phyloP scores from a whole-genome alignment of 2,113 vertebrate species.

The Plotosus lineatus region DNA sequence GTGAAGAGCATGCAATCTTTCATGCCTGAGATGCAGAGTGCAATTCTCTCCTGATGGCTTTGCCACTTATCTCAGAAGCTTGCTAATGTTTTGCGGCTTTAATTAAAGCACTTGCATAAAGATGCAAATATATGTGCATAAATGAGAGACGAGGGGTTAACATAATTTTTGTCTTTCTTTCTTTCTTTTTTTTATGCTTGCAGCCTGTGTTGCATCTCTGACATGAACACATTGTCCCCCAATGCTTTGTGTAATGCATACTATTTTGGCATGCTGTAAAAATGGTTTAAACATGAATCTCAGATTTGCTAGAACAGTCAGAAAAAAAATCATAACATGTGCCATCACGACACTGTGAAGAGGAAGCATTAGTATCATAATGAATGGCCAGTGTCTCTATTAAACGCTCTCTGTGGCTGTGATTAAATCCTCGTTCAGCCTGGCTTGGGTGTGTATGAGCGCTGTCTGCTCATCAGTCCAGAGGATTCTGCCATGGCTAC shows the following conservation, averaged over 20 bases:
- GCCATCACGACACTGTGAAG: slow-evolving; percentile 47
- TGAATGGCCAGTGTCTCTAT: slow-evolving; percentile 50
- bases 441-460: slow-evolving; percentile 44
- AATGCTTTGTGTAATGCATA: background rate
- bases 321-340: slow-evolving; percentile 42
- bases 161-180: slow-evolving; percentile 47
- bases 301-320: slow-evolving; percentile 44
- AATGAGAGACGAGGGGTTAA: slow-evolving; percentile 55
- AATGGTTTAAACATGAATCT: background rate
- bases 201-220: background rate
- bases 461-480: slow-evolving; percentile 38
- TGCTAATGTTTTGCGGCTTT: slow-evolving; percentile 64
- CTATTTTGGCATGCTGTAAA: background rate
- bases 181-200: background rate
- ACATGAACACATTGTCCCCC: background rate
- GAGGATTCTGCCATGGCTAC: background rate
- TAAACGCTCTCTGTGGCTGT: slow-evolving; percentile 36
- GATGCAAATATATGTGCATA: slow-evolving; percentile 76
- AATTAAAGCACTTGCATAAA: slow-evolving; percentile 75
- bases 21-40: slow-evolving; percentile 48
- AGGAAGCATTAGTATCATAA: slow-evolving; percentile 37
- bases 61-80: slow-evolving; percentile 61
- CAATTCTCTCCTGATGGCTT: slow-evolving; percentile 56
- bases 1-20: slow-evolving; percentile 33
- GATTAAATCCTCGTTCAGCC: slow-evolving; percentile 46